phyloP scores from a whole-genome alignment of 2,797 vertebrate genomes.

The Phrynocephalus forsythii region DNA sequence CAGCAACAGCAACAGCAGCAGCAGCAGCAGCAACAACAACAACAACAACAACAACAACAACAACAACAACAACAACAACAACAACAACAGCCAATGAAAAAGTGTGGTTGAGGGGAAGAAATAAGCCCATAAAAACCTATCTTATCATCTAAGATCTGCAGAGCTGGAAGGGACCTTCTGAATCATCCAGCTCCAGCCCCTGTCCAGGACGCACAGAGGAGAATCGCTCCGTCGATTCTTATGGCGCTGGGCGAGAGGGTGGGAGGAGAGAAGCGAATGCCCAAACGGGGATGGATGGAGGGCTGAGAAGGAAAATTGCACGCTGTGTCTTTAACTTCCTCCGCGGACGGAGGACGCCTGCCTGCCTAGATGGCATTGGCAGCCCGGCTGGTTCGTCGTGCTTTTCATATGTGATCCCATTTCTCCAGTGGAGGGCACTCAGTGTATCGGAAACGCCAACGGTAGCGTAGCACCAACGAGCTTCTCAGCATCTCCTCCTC shows the following conservation, averaged over 20 bases:
- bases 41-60: too few species aligned
- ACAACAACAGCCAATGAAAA: too few species aligned
- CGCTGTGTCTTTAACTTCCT: slow-evolving; percentile 83
- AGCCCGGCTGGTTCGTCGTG: slow-evolving; percentile 78
- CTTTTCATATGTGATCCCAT: slow-evolving; percentile 79
- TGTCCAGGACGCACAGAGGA: too few species aligned
- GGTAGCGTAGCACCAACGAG: slow-evolving; percentile 71
- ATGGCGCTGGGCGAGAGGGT: neutral
- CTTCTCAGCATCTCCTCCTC: slow-evolving; percentile 71
- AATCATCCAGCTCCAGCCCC: too few species aligned
- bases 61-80: too few species aligned
- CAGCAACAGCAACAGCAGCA: too few species aligned
- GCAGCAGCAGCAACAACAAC: too few species aligned
- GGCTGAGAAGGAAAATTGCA: slow-evolving; percentile 16
- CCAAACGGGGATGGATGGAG: neutral
- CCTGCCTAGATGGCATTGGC: slow-evolving; percentile 76
- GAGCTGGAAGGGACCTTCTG: too few species aligned
- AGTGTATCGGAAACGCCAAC: slow-evolving; percentile 80
- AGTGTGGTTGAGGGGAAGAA: too few species aligned
- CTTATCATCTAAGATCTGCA: too few species aligned
- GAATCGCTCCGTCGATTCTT: too few species aligned
- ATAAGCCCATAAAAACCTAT: too few species aligned
- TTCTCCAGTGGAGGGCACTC: slow-evolving; percentile 87
- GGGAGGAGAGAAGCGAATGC: slow-evolving; percentile 18
- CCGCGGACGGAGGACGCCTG: slow-evolving; percentile 75